Base-by-base conservation (phyloP, 2,888 invertebrate genomes). In the Cybosia mesomella region DNA sequence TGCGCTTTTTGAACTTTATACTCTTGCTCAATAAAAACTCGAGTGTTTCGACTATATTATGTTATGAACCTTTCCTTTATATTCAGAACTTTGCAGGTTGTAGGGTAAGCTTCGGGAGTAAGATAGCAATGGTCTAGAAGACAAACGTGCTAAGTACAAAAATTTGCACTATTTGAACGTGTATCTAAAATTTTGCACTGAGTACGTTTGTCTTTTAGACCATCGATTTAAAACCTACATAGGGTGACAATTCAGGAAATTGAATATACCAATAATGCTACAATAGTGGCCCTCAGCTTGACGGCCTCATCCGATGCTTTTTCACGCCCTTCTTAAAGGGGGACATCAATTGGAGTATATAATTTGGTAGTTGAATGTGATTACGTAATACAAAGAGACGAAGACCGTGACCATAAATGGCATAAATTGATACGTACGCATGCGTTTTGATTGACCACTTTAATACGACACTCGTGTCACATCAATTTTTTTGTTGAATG, bases 331-430 rank as follows among this genome's bases (percentile, higher is more conserved):
- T n/a, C n/a, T n/a, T n/a, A n/a, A n/a, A n/a, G n/a, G n/a, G n/a
- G n/a, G n/a, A n/a, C n/a, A n/a, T n/a, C n/a, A n/a, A n/a, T n/a
- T n/a, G n/a, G n/a, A n/a, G n/a, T n/a, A n/a, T n/a, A n/a, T n/a
- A n/a, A n/a, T 9, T n/a, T n/a, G 18, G 8, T 18, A 28, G 21
- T 58, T 49, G 10, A 58, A 49, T 43, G 58, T n/a, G 65, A 32
- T 21, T 43, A 58, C 21, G 49, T 53, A 18, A 21, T 18, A 53
- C 24, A 49, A 21, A 24, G 24, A 54, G 57, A 55, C 18, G 67
- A 64, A 22, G 76, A 74, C 70, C 72, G 64, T 79, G 77, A 74
- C 60, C 72, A 39, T 24, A 58, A 67, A 79, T 77, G 68, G 69
- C 72, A 39, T 24, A 58, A 67, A 79, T 77, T 70, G 69, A 28